Base-by-base conservation (phyloP, 2,888 invertebrate species). In the Tigriopus californicus region DNA sequence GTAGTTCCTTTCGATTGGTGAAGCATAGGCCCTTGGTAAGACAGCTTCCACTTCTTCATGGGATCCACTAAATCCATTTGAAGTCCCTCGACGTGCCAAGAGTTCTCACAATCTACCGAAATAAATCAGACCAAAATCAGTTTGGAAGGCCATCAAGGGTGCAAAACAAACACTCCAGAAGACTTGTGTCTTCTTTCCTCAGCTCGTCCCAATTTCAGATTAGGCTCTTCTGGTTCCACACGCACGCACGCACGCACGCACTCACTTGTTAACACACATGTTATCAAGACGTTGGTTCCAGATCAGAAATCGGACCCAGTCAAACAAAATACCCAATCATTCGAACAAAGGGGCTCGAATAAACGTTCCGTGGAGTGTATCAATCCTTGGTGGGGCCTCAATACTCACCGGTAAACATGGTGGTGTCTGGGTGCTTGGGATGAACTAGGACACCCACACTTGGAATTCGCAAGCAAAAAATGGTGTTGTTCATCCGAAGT, bases 11-110 rank as follows among this genome's bases (percentile, higher is more conserved):
- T 8, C 13, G 15, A 13, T 22, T 49, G 49, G 11, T 49, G 49
- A 12, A 49, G 5, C 49, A 49, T 49, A 5, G 15, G 15, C 3
- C 86, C 87, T 48, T 77, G 75, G 68, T 80, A 88, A 2, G 74
- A 69, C 0, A 87, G 66, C 15, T 73, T 75, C 87, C 87, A 88
- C 47, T 74, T 74, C 65, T 77, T 78, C 86, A 88, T 86, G 1
- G 85, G 79, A 61, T 78, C 76, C 0, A 82, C 70, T 0, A 81
- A 81, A 18, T 75, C 75, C 44, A 85, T 76, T 46, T 72, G 73
- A 46, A 85, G 73, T 0, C 86, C 86, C 63, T 80, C 83, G 0
- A 82, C 82, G 0, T 78, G 78, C 66, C 78, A 83, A 22, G 20
- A 20, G 20, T 77, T 74, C 5, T 71, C 68, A 15, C 74, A 73